Evolutionary conservation across 2,113 vertebrate genomes (phyloP).

Genomic region (cat (Felis catus)): F.catus_Fca126_mat1.0 CM031420.1:52929001-52929500

Average conservation of each 20-base stretch:
- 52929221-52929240: background rate
- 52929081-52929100: conserved; percentile 60
- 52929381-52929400: background rate
- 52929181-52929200: background rate
- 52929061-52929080: conserved; percentile 64
- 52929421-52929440: background rate
- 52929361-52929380: background rate
- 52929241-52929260: conserved; percentile 26
- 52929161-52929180: conserved; percentile 53
- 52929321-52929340: background rate
- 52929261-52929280: conserved; percentile 40
- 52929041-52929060: conserved; percentile 78
- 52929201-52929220: conserved; percentile 21
- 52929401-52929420: conserved; percentile 35
- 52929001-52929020: conserved; percentile 74
- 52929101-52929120: conserved; percentile 45
- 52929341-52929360: background rate
- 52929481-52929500: conserved; percentile 25
- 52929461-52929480: background rate
- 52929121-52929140: conserved; percentile 10
- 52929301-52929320: background rate
- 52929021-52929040: conserved; percentile 69
- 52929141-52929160: conserved; percentile 31
- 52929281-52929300: conserved; percentile 30
- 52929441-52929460: conserved; percentile 17